Percentiles rank a stretch among this genome's conserved stretches.
Evolutionary conservation across 2,113 vertebrate genomes (phyloP).

Genomic region (Paedocypris sp.): DNA sequence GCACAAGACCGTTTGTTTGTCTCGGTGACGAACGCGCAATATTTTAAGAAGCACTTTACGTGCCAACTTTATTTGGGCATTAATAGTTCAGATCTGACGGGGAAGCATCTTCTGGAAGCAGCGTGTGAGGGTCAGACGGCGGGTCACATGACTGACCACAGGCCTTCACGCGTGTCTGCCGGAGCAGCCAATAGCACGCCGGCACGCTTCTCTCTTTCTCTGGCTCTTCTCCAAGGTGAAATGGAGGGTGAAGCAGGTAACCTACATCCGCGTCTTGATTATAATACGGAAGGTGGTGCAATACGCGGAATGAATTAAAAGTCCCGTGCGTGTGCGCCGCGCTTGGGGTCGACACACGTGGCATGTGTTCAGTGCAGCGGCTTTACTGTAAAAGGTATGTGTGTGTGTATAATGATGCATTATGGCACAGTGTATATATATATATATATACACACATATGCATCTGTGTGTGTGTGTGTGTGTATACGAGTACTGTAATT

Average conservation of each 20-base stretch:
- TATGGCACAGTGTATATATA: no score
- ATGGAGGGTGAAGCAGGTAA: conserved; percentile 67
- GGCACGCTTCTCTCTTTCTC: conserved; percentile 29
- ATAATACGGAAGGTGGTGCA: conserved; percentile 51
- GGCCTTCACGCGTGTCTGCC: conserved; percentile 26
- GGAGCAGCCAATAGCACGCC: neutral
- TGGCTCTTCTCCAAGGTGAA: conserved; percentile 67
- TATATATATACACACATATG: no score
- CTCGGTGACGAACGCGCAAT: neutral
- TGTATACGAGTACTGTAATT: no score
- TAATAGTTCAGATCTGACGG: neutral
- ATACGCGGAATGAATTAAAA: conserved; percentile 83
- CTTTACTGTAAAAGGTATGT: no score
- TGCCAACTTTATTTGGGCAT: neutral
- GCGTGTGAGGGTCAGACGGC: conserved; percentile 45
- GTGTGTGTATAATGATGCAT: no score
- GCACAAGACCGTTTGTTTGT: no score
- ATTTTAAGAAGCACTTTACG: neutral
- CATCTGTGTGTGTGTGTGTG: no score
- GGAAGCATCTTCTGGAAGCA: conserved; percentile 1
- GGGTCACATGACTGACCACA: conserved; percentile 57
- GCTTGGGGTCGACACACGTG: no score
- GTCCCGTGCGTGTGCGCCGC: conserved; percentile 46
- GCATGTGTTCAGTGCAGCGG: no score
- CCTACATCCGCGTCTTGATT: conserved; percentile 77